Percentiles rank a stretch among this genome's conserved stretches.
Evolutionary conservation across 1,140 invertebrate species (phyloP).

Genomic region (Pteromalus puparum): DNA sequence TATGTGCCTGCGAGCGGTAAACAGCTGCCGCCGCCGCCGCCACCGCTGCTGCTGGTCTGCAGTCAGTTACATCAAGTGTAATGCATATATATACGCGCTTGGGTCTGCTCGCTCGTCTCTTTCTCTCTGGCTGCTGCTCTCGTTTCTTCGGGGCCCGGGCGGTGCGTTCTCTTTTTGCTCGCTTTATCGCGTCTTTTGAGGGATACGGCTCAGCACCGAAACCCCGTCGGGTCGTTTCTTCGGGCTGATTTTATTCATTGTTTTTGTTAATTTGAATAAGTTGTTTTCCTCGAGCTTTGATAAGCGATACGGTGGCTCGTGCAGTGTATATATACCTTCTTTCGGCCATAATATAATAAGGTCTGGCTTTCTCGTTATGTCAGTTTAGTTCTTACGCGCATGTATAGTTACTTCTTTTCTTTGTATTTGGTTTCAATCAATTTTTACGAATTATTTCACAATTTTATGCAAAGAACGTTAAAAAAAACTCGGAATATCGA

Average conservation of each 20-base stretch:
- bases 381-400: too few species aligned
- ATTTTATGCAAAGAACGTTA: too few species aligned
- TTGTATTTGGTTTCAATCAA: too few species aligned
- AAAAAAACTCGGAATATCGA: too few species aligned
- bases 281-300: not conserved
- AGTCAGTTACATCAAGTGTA: conserved; percentile 39
- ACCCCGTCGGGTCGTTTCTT: not conserved
- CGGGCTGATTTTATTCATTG: not conserved
- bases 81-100: conserved; percentile 24
- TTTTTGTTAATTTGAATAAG: not conserved
- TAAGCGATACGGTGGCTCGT: not conserved
- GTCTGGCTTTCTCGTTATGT: too few species aligned
- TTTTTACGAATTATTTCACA: too few species aligned
- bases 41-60: not conserved
- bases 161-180: not conserved
- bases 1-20: conserved; percentile 23
- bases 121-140: not conserved
- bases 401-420: too few species aligned
- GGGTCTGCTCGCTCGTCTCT: not conserved
- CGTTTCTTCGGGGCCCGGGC: not conserved
- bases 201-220: not conserved
- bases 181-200: not conserved
- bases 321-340: not conserved
- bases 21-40: conserved; percentile 34
- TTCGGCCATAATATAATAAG: too few species aligned